phyloP scores from a whole-genome alignment of 2,888 invertebrate genomes.

The Pandemis corylana region DNA sequence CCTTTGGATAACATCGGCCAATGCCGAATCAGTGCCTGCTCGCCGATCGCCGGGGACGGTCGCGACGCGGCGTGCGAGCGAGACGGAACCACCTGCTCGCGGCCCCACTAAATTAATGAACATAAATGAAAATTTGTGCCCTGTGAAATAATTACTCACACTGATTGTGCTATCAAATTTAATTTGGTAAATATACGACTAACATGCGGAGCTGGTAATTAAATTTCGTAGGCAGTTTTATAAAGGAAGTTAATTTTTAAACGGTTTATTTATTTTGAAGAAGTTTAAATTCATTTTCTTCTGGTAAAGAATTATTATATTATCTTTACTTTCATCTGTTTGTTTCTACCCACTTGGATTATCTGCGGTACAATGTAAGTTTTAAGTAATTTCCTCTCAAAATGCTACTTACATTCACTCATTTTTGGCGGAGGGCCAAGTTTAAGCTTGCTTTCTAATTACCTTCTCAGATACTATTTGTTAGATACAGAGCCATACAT shows the following conservation, averaged over 20 bases:
- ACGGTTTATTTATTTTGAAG: background rate
- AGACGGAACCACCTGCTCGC: conserved; percentile 51
- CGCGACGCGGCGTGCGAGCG: conserved; percentile 50
- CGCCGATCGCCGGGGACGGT: conserved; percentile 63
- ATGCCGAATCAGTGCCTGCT: conserved; percentile 80
- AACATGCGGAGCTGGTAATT: conserved; percentile 6
- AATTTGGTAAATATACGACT: conserved; percentile 22
- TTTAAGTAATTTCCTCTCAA: conserved; percentile 4
- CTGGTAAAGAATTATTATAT: background rate
- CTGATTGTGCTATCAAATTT: conserved; percentile 33
- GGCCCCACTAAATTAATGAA: conserved; percentile 57
- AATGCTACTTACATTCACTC: background rate
- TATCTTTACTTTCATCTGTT: background rate
- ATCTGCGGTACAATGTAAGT: conserved; percentile 1
- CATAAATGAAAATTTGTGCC: conserved; percentile 64
- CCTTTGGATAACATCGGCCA: conserved; percentile 80
- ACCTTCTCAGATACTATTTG: background rate
- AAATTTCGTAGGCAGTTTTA: conserved; percentile 1
- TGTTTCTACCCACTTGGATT: conserved; percentile 1
- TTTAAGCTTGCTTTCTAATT: background rate
- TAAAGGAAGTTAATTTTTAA: background rate
- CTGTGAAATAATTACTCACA: conserved; percentile 59
- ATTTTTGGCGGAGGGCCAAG: background rate
- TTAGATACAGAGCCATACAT: background rate
- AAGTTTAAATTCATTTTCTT: background rate